Percentiles rank a stretch among this genome's conserved stretches.
These are phyloP conservation scores for Enteromius viviparus DNA, from an alignment of 2,797 vertebrate genomes.

Conservation along the genomic window DNA sequence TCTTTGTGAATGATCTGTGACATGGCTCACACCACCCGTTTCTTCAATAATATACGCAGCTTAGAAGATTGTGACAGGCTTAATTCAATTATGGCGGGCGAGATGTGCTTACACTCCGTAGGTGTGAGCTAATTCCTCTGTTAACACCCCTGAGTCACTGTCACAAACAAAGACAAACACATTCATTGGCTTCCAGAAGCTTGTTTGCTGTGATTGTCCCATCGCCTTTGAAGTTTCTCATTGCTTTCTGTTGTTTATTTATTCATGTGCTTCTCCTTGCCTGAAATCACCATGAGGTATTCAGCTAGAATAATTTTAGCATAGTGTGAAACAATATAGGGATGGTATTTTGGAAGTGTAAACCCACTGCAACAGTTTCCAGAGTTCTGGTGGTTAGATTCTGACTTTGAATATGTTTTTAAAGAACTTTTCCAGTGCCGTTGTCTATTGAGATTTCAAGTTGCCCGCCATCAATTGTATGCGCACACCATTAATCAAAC, in stretches of 20 bases:
- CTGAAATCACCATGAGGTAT: slow-evolving; percentile 73
- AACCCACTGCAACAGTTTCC: slow-evolving; percentile 59
- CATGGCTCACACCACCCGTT: slow-evolving; percentile 55
- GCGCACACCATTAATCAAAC: slow-evolving; percentile 51
- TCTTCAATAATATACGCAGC: slow-evolving; percentile 48
- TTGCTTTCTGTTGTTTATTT: slow-evolving; percentile 79
- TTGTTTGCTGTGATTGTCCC: slow-evolving; percentile 75
- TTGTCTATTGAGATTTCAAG: slow-evolving; percentile 46
- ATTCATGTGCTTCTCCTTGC: slow-evolving; percentile 73
- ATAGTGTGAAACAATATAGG: slow-evolving; percentile 70
- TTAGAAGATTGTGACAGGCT: slow-evolving; percentile 64
- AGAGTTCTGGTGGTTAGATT: slow-evolving; percentile 25
- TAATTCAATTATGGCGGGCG: slow-evolving; percentile 75
- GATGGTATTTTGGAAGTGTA: slow-evolving; percentile 67
- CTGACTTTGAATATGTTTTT: slow-evolving; percentile 37
- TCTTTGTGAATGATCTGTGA: slow-evolving; percentile 37
- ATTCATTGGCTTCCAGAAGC: slow-evolving; percentile 74
- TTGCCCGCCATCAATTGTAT: slow-evolving; percentile 49
- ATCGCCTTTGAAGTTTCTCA: slow-evolving; percentile 78
- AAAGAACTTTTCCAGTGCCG: slow-evolving; percentile 14
- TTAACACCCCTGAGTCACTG: slow-evolving; percentile 80
- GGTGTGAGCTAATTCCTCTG: slow-evolving; percentile 79
- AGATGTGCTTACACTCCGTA: slow-evolving; percentile 73
- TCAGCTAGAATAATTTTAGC: slow-evolving; percentile 75
- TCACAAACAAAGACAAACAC: slow-evolving; percentile 73